phyloP scores from a whole-genome alignment of 2,888 invertebrate genomes.

The Eupeodes luniger region DNA sequence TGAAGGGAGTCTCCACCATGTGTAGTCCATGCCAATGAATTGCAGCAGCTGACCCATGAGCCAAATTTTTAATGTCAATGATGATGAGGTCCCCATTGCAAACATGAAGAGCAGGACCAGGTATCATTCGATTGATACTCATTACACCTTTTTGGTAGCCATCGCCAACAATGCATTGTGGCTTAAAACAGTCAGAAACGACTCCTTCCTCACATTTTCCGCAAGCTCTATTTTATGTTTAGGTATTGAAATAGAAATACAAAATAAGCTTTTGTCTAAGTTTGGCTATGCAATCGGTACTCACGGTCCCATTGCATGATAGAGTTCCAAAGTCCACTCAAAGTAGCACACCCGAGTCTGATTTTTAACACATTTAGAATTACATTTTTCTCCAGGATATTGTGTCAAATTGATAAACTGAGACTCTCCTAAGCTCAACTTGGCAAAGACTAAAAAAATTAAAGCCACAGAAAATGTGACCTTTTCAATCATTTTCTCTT shows the following conservation, averaged over 20 bases:
- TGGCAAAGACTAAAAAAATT: neutral
- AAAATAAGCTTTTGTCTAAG: neutral
- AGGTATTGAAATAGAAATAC: constrained; percentile 12
- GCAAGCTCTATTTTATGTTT: constrained; percentile 82
- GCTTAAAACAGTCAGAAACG: constrained; percentile 83
- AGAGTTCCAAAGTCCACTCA: constrained; percentile 83
- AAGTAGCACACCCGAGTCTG: constrained; percentile 82
- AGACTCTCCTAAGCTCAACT: neutral
- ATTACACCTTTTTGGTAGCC: constrained; percentile 84
- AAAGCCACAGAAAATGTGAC: neutral
- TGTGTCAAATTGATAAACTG: neutral
- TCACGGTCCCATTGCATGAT: constrained; percentile 83
- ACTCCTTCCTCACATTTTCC: constrained; percentile 83
- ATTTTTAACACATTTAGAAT: constrained; percentile 77
- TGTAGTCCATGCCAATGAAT: constrained; percentile 96
- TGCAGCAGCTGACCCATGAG: constrained; percentile 90
- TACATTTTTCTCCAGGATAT: constrained; percentile 80
- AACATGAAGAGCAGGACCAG: constrained; percentile 87
- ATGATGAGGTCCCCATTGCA: constrained; percentile 91
- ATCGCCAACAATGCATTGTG: constrained; percentile 85
- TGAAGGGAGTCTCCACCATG: constrained; percentile 89
- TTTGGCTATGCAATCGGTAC: constrained; percentile 62
- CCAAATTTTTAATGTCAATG: constrained; percentile 91
- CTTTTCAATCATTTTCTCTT: neutral
- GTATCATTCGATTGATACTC: constrained; percentile 84